Evolutionary conservation across 2,888 invertebrate species (phyloP).

Genomic region (Thyatira batis): DNA sequence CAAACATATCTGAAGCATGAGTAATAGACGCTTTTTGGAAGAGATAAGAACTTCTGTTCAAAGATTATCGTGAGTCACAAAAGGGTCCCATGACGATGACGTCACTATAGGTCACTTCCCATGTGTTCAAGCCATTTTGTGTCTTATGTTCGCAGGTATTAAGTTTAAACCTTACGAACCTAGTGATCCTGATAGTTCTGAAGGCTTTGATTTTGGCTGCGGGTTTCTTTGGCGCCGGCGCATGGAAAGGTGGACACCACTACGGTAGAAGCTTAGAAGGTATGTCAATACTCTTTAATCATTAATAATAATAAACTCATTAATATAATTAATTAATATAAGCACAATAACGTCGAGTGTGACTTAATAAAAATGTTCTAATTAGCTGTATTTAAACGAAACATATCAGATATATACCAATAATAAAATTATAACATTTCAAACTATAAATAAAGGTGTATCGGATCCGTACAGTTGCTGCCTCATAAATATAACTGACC

Average conservation of each 20-base stretch:
- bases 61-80: neutral
- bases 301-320: conserved; percentile 9
- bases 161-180: conserved; percentile 91
- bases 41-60: conserved; percentile 18
- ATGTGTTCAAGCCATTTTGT: neutral
- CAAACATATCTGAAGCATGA: conserved; percentile 41
- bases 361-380: neutral
- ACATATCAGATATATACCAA: neutral
- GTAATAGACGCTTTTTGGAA: conserved; percentile 30
- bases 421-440: neutral
- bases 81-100: conserved; percentile 11
- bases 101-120: conserved; percentile 6
- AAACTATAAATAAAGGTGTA: neutral
- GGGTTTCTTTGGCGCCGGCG: conserved; percentile 88
- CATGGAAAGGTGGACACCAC: conserved; percentile 81
- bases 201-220: conserved; percentile 92
- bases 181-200: conserved; percentile 89
- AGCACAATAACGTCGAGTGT: neutral
- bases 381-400: neutral
- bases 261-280: conserved; percentile 84
- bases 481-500: neutral
- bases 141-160: conserved; percentile 81
- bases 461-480: neutral
- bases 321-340: neutral
- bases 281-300: conserved; percentile 29